These are phyloP conservation scores for Subacronicta megacephala DNA, from an alignment of 2,888 invertebrate genomes.

Conservation along the genomic window DNA sequence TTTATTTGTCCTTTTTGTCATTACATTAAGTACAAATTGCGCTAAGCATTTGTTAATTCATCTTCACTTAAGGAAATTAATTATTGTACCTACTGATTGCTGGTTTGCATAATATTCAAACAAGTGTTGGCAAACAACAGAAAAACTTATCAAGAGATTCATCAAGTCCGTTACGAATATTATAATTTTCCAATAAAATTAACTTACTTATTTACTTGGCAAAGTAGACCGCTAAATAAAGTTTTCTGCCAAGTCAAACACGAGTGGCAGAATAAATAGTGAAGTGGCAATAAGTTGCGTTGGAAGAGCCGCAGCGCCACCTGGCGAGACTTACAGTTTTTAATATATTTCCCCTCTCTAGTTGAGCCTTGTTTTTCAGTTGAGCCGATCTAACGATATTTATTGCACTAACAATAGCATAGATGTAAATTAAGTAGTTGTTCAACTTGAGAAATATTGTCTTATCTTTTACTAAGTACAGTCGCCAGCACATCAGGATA, in stretches of 20 bases:
- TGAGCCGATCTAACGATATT: constrained; percentile 27
- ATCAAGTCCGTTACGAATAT: constrained; percentile 21
- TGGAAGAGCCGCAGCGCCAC: constrained; percentile 26
- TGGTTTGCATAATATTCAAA: too few species aligned
- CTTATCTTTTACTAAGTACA: too few species aligned
- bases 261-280: constrained; percentile 45
- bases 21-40: too few species aligned
- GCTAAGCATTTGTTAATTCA: too few species aligned
- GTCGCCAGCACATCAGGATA: too few species aligned
- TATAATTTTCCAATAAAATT: constrained; percentile 29
- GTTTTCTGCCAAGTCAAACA: constrained; percentile 48
- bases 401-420: constrained; percentile 36
- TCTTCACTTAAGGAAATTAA: too few species aligned
- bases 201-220: constrained; percentile 15
- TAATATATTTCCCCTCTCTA: constrained; percentile 49
- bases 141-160: background rate
- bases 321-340: constrained; percentile 42
- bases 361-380: constrained; percentile 18
- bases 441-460: background rate
- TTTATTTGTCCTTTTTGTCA: too few species aligned
- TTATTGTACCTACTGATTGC: too few species aligned
- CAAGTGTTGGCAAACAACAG: too few species aligned
- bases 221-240: constrained; percentile 32
- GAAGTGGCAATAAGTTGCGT: constrained; percentile 53
- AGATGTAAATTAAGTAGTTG: constrained; percentile 10